Conservation (phyloP, 2,888 invertebrate species). For the Tethea ocularis region DNA sequence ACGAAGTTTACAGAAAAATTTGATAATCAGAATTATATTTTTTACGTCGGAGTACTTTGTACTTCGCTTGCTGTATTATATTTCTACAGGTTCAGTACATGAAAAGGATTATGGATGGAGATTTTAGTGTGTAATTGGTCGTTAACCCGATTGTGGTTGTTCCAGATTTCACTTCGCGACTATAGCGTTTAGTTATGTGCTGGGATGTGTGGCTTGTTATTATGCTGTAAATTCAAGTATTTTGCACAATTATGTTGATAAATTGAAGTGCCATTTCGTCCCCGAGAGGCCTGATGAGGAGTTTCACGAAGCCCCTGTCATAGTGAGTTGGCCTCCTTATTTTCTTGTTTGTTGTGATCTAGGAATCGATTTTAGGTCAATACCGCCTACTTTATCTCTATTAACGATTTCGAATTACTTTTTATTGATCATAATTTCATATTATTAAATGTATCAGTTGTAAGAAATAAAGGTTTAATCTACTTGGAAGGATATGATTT, state of each 20-base stretch:
- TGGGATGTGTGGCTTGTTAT: slow-evolving; percentile 81
- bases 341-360: slow-evolving; percentile 37
- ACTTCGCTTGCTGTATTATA: slow-evolving; percentile 67
- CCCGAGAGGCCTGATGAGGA: slow-evolving; percentile 44
- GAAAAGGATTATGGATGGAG: slow-evolving; percentile 19
- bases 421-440: background rate
- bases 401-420: background rate
- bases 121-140: slow-evolving; percentile 20
- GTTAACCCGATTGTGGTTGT: slow-evolving; percentile 49
- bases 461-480: background rate
- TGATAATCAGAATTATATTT: slow-evolving; percentile 77
- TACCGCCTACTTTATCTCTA: slow-evolving; percentile 33
- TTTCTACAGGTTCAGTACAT: slow-evolving; percentile 66
- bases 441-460: background rate
- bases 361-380: slow-evolving; percentile 38
- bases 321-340: slow-evolving; percentile 54
- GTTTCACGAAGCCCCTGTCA: slow-evolving; percentile 42
- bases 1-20: slow-evolving; percentile 73
- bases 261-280: slow-evolving; percentile 68
- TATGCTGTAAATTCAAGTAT: slow-evolving; percentile 66
- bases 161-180: slow-evolving; percentile 77
- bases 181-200: slow-evolving; percentile 72
- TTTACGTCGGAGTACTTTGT: slow-evolving; percentile 68
- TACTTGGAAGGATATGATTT: background rate
- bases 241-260: slow-evolving; percentile 62